phyloP scores from a whole-genome alignment of 2,888 invertebrate species.

The Drosophila multiciliata region DNA sequence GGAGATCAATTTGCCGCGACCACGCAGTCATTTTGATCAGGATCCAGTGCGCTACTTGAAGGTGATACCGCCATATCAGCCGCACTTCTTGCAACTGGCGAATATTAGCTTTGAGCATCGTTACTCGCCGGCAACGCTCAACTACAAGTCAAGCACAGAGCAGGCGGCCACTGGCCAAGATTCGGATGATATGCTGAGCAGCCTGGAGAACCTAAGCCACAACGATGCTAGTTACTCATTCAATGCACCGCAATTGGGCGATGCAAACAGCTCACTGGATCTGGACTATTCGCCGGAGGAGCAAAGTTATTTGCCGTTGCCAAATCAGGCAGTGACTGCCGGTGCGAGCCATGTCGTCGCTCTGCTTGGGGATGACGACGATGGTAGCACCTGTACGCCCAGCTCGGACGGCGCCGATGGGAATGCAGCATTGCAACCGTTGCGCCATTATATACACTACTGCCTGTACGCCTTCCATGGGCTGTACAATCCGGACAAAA shows the following conservation, averaged over 20 bases:
- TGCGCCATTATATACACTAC: slow-evolving; percentile 84
- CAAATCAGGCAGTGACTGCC: slow-evolving; percentile 50
- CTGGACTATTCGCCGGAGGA: slow-evolving; percentile 82
- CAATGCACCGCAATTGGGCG: slow-evolving; percentile 54
- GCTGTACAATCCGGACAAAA: slow-evolving; percentile 84
- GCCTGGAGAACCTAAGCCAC: slow-evolving; percentile 83
- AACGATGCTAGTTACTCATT: slow-evolving; percentile 80
- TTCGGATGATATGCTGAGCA: slow-evolving; percentile 84
- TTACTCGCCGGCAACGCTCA: slow-evolving; percentile 64
- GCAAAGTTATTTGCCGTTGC: slow-evolving; percentile 82
- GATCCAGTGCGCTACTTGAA: slow-evolving; percentile 85
- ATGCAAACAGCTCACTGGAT: slow-evolving; percentile 76
- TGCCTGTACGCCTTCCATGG: slow-evolving; percentile 85
- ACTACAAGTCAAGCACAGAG: slow-evolving; percentile 76
- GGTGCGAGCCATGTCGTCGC: slow-evolving; percentile 11
- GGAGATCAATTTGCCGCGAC: slow-evolving; percentile 83
- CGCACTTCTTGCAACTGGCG: slow-evolving; percentile 81
- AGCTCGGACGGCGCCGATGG: slow-evolving; percentile 50
- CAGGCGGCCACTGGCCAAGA: slow-evolving; percentile 80
- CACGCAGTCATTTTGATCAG: slow-evolving; percentile 81
- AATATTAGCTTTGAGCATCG: slow-evolving; percentile 77
- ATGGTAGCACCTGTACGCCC: slow-evolving; percentile 65
- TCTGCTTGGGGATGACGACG: slow-evolving; percentile 48
- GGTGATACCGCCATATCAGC: slow-evolving; percentile 83
- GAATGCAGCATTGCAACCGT: slow-evolving; percentile 53